These are phyloP conservation scores for Scaptomyza montana DNA, from an alignment of 1,140 invertebrate species.

Conservation along the genomic window DNA sequence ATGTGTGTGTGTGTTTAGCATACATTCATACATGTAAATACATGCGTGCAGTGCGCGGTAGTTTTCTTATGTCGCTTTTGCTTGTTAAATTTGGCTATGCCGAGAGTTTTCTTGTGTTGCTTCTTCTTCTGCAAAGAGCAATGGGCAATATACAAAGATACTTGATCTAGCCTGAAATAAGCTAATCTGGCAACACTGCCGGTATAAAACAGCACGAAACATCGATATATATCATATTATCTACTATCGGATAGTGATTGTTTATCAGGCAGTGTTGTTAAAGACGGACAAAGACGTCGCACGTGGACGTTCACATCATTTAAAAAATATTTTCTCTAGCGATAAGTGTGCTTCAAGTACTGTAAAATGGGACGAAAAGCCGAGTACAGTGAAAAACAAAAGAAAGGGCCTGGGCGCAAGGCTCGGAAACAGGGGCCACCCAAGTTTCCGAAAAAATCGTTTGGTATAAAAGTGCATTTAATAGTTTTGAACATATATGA, in stretches of 20 bases:
- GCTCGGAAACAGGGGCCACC: conserved; percentile 93
- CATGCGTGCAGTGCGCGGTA: no score
- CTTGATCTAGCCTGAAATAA: no score
- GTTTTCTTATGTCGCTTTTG: no score
- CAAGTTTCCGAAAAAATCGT: conserved; percentile 85
- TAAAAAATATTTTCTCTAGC: conserved; percentile 19
- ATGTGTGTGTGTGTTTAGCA: no score
- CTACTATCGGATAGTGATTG: no score
- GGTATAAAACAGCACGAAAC: no score
- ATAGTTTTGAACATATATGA: conserved; percentile 2
- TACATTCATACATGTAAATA: no score
- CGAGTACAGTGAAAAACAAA: conserved; percentile 89
- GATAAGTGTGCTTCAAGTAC: conserved; percentile 1
- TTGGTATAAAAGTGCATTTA: conserved; percentile 77
- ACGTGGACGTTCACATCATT: conserved; percentile 49
- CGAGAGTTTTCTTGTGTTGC: no score
- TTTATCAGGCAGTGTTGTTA: conserved; percentile 32
- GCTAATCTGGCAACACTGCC: no score
- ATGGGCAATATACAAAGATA: no score
- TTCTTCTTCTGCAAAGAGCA: no score
- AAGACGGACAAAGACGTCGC: conserved; percentile 1
- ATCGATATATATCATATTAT: not conserved
- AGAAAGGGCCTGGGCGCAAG: conserved; percentile 93
- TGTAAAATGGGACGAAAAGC: conserved; percentile 93
- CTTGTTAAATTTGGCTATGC: no score